These are phyloP conservation scores for Caenorhabditis sinica DNA, from an alignment of 2,888 invertebrate species.

Conservation along the genomic window DNA sequence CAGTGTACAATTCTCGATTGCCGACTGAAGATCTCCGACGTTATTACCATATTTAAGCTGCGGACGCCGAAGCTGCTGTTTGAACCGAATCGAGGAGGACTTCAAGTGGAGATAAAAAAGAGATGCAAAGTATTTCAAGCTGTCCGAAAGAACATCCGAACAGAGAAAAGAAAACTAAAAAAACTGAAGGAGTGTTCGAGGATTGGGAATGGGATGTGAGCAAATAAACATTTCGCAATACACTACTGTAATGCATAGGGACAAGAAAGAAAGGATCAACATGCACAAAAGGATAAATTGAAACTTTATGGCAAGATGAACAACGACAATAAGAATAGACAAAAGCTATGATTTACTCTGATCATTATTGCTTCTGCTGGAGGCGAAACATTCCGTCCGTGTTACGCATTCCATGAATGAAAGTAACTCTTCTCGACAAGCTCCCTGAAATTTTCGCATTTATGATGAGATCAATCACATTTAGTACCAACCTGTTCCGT, in stretches of 20 bases:
- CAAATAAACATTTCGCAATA: constrained; percentile 45
- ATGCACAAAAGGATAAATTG: background rate
- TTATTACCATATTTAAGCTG: constrained; percentile 40
- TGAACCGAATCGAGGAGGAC: background rate
- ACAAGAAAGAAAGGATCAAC: background rate
- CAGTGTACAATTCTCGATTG: constrained; percentile 11
- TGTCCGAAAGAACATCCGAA: constrained; percentile 18
- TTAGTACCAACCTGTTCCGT: constrained; percentile 65
- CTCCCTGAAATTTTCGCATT: constrained; percentile 70
- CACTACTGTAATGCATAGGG: constrained; percentile 19
- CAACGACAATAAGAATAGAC: background rate
- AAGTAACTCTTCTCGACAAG: constrained; percentile 80
- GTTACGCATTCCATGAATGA: constrained; percentile 81
- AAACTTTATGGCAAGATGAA: constrained; percentile 4
- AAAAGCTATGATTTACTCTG: constrained; percentile 4
- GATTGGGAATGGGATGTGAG: constrained; percentile 14
- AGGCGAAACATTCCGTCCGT: constrained; percentile 78
- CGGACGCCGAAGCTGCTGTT: background rate
- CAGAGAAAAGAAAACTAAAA: constrained; percentile 5
- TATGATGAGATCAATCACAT: background rate
- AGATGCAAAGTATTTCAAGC: constrained; percentile 15
- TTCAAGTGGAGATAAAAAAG: constrained; percentile 9
- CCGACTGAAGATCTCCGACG: background rate
- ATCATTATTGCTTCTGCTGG: constrained; percentile 25
- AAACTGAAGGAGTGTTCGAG: constrained; percentile 30